phyloP scores from a whole-genome alignment of 1,140 invertebrate genomes.

The Brachionus rotundiformis region DNA sequence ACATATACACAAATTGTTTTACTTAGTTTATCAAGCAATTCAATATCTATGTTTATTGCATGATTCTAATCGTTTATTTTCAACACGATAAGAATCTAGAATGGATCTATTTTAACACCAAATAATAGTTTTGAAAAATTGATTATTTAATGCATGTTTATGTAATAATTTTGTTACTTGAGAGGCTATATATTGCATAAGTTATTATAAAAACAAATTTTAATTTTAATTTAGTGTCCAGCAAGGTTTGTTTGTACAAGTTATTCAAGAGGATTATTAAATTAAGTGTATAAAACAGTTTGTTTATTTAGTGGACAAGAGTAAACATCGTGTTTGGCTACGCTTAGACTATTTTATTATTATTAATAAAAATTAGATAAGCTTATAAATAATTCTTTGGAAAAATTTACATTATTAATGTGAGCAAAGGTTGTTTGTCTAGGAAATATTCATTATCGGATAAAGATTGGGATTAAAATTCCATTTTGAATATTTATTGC shows the following conservation, averaged over 20 bases:
- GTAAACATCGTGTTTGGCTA: not conserved
- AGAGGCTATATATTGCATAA: not conserved
- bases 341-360: not conserved
- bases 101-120: conserved; percentile 28
- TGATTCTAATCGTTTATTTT: conserved; percentile 43
- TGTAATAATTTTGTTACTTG: not conserved
- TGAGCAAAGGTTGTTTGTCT: conserved; percentile 4
- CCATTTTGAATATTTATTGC: conserved; percentile 24
- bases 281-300: conserved; percentile 1
- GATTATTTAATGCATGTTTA: conserved; percentile 23
- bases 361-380: conserved; percentile 37
- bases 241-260: not conserved
- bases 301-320: conserved; percentile 23
- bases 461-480: not conserved
- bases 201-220: conserved; percentile 9
- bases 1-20: conserved; percentile 10
- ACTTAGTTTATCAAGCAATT: conserved; percentile 39
- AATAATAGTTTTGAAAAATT: not conserved
- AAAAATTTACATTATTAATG: not conserved
- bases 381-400: conserved; percentile 32
- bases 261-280: conserved; percentile 34
- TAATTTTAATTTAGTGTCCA: conserved; percentile 35
- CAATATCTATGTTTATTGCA: conserved; percentile 44
- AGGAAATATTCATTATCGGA: not conserved
- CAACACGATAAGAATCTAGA: conserved; percentile 4